These are phyloP conservation scores for Carlito syrichta DNA, from an alignment of 2,113 vertebrate species.

Conservation along the genomic window DNA sequence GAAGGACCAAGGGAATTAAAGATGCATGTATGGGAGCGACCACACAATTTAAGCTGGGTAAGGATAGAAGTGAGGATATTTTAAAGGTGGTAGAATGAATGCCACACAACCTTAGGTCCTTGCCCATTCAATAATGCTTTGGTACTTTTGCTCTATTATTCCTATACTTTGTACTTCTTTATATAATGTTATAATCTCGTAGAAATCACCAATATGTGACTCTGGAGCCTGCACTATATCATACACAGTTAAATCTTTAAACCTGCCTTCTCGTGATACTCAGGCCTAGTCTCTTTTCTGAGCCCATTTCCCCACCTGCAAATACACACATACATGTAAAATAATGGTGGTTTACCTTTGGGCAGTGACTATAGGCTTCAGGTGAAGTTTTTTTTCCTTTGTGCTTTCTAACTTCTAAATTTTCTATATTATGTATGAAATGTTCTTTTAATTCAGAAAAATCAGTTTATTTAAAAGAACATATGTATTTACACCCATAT, in stretches of 20 bases:
- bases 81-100: background rate
- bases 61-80: slow-evolving; percentile 5
- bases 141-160: background rate
- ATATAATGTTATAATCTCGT: background rate
- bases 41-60: background rate
- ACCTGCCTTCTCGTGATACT: background rate
- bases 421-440: slow-evolving; percentile 16
- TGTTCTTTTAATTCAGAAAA: slow-evolving; percentile 42
- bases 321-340: background rate
- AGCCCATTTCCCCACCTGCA: background rate
- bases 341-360: background rate
- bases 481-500: slow-evolving; percentile 22
- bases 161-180: background rate
- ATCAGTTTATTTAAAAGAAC: slow-evolving; percentile 35
- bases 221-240: background rate
- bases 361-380: background rate
- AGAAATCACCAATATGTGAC: background rate
- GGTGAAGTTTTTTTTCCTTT: background rate
- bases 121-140: background rate
- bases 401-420: slow-evolving; percentile 33
- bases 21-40: background rate
- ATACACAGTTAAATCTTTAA: background rate
- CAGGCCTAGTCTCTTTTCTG: background rate
- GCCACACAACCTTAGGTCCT: background rate
- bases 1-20: background rate